A percentile compares a stretch with the other conserved stretches of the same genome.
Conservation (phyloP, 2,888 invertebrate species). For the Malacosoma neustria region DNA sequence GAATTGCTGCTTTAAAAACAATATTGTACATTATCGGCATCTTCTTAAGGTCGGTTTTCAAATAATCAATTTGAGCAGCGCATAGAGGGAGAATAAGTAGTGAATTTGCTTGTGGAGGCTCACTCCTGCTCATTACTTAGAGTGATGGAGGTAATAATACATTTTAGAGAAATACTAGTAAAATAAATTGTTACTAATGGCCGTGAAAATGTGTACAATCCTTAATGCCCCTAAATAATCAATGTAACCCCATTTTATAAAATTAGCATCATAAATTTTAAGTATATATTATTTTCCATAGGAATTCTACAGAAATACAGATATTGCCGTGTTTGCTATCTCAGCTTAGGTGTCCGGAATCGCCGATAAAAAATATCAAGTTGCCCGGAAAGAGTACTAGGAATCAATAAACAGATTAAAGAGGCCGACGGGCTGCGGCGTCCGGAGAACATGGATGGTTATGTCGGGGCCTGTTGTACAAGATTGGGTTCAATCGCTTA, state of each 20-base stretch:
- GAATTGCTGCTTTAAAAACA: too few species aligned
- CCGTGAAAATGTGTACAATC: neutral
- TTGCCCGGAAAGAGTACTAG: slow-evolving; percentile 12
- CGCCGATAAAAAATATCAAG: slow-evolving; percentile 15
- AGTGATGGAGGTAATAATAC: too few species aligned
- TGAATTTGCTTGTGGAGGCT: too few species aligned
- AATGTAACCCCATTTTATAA: neutral
- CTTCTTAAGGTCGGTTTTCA: too few species aligned
- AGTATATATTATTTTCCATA: neutral
- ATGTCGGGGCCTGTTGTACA: neutral
- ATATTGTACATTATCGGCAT: too few species aligned
- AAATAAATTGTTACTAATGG: too few species aligned
- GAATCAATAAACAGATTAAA: slow-evolving; percentile 23
- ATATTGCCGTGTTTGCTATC: neutral
- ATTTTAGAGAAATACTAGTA: too few species aligned
- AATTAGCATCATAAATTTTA: neutral
- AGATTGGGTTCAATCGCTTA: neutral
- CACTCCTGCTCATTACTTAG: too few species aligned
- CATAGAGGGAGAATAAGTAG: too few species aligned
- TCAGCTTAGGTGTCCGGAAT: neutral
- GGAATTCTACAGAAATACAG: neutral
- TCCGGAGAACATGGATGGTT: neutral
- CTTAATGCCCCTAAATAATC: neutral
- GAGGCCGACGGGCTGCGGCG: slow-evolving; percentile 5
- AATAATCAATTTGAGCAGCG: too few species aligned